These are phyloP conservation scores for Pseudomyrmex dendroicus DNA, from an alignment of 1,140 invertebrate genomes.

Conservation along the genomic window DNA sequence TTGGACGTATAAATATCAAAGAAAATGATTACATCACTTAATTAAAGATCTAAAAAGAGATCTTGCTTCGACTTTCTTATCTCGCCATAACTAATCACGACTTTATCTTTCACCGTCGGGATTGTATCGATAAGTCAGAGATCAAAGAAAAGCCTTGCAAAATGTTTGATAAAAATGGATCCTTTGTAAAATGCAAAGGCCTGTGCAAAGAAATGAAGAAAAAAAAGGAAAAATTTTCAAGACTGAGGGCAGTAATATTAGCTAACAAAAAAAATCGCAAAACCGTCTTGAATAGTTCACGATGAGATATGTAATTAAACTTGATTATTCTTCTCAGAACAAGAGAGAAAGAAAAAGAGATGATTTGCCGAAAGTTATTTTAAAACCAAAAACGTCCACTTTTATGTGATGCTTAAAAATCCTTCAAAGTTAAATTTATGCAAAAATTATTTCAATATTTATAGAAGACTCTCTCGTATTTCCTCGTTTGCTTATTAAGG, in stretches of 20 bases:
- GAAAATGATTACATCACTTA: background rate
- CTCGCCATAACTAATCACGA: constrained; percentile 21
- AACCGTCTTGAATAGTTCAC: constrained; percentile 20
- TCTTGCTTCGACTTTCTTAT: background rate
- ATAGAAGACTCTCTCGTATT: background rate
- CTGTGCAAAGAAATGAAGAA: background rate
- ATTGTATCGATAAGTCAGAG: background rate
- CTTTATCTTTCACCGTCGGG: constrained; percentile 3
- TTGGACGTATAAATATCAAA: background rate
- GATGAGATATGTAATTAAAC: constrained; percentile 13
- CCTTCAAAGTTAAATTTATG: background rate
- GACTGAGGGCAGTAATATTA: constrained; percentile 10
- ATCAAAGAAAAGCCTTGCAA: background rate
- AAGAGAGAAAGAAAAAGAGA: no score
- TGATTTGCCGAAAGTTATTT: no score
- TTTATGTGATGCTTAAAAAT: background rate
- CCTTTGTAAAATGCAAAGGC: constrained; percentile 22
- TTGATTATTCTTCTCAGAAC: constrained; percentile 6
- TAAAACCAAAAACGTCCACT: no score
- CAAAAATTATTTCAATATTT: background rate
- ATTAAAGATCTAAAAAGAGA: constrained; percentile 7
- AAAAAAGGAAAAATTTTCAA: constrained; percentile 5
- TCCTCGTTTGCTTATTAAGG: constrained; percentile 37
- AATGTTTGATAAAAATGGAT: constrained; percentile 2
- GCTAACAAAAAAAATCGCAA: constrained; percentile 9